Base-by-base conservation (phyloP, 2,797 vertebrate genomes). In the Lerista edwardsae region DNA sequence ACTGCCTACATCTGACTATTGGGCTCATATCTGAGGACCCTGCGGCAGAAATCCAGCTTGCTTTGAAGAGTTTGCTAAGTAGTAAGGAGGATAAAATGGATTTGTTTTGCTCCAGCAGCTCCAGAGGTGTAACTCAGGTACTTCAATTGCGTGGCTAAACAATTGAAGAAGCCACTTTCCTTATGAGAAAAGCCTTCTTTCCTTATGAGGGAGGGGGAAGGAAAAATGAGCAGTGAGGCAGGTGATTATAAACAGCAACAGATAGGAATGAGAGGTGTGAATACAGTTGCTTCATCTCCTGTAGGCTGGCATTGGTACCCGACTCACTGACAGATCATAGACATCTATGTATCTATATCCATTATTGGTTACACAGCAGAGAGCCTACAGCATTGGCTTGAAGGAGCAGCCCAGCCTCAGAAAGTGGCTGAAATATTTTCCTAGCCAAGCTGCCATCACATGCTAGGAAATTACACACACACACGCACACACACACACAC, bases 271-370 rank as follows among this genome's bases (percentile, higher is more conserved):
- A 77, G 74, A 77, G 41, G 65, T 29, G 14, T 36, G 78, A 84
- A 78, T 47, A 47, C 14, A 78, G 67, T 27, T 51, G 83, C 23
- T 84, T 69, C 75, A 62, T 61, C 67, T 77, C 75, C 77, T 59
- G 51, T 31, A 59, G 8, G 55, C n/a, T 59, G 41, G 44, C 29
- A n/a, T 25, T 51, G 34, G 17, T 55, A 21, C 44, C 19, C 31
- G 7, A 44, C 36, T 77, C 51, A 27, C 4, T 34, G 64, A 41
- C 69, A 68, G 74, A 83, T 77, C 34, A 31, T 19, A 68, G 62
- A 34, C 47, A 51, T 55, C 34, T 68, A 34, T 55, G 77, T 25
- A 79, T 47, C 39, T 25, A 6, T 51, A 51, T 51, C 77, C 23
- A 57, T 57, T 75, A 82, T 47, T 21, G 6, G 62, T 31, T 57